phyloP scores from a whole-genome alignment of 2,113 vertebrate species.

The Plectropomus leopardus region DNA sequence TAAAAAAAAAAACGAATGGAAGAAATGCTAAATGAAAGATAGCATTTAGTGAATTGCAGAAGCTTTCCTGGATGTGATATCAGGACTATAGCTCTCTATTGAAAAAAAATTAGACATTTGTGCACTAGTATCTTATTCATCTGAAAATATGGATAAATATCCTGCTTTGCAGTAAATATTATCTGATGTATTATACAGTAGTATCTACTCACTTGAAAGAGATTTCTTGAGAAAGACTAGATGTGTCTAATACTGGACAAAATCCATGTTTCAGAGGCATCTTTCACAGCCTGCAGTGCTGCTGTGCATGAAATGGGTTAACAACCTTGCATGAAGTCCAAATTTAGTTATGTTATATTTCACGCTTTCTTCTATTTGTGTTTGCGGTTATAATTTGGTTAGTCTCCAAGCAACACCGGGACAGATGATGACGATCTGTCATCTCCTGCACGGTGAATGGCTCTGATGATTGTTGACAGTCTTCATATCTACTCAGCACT shows the following conservation, averaged over 20 bases:
- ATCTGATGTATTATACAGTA: constrained; percentile 6
- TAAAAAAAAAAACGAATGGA: background rate
- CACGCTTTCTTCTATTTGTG: constrained; percentile 36
- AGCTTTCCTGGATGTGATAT: background rate
- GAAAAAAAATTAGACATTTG: constrained; percentile 4
- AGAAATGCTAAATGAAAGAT: background rate
- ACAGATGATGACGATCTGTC: constrained; percentile 24
- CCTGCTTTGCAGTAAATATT: background rate
- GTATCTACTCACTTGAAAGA: constrained; percentile 36
- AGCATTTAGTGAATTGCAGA: background rate
- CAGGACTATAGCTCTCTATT: background rate
- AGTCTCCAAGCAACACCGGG: constrained; percentile 17
- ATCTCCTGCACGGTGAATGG: constrained; percentile 14
- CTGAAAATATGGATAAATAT: constrained; percentile 10
- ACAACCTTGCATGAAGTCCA: constrained; percentile 2
- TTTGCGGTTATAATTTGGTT: constrained; percentile 50
- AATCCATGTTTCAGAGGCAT: constrained; percentile 8
- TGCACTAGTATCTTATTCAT: background rate
- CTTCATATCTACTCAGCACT: constrained; percentile 17
- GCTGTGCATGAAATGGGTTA: background rate
- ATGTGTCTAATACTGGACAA: constrained; percentile 8
- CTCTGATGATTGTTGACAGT: constrained; percentile 33
- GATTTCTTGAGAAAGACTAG: constrained; percentile 21
- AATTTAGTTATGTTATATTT: constrained; percentile 24
- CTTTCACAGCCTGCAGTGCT: background rate